Percentiles rank a stretch among this genome's conserved stretches.
Evolutionary conservation across 2,888 invertebrate genomes (phyloP).

Genomic region (Alcis repandata): DNA sequence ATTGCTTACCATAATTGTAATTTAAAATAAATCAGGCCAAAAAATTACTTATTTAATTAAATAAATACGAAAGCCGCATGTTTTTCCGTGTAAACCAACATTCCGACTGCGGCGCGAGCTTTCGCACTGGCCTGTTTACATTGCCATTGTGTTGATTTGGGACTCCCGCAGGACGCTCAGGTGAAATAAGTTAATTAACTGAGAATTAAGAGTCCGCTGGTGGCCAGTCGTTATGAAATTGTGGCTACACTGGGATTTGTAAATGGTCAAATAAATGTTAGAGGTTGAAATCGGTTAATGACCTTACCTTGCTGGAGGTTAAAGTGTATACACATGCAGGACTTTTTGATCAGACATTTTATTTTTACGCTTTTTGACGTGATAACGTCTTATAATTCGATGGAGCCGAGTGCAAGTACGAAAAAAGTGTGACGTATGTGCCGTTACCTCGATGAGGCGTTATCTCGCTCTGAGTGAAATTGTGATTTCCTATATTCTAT

Average conservation of each 20-base stretch:
- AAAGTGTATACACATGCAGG: too few relatives aligned
- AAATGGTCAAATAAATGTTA: slow-evolving; percentile 3
- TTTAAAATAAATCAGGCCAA: not conserved
- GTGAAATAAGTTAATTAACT: slow-evolving; percentile 39
- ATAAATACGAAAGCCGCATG: slow-evolving; percentile 1
- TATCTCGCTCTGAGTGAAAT: too few relatives aligned
- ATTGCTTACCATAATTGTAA: not conserved
- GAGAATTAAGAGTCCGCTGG: slow-evolving; percentile 31
- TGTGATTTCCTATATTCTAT: too few relatives aligned
- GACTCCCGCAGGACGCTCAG: slow-evolving; percentile 25
- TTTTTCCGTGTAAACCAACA: slow-evolving; percentile 10
- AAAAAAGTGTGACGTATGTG: too few relatives aligned
- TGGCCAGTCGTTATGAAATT: slow-evolving; percentile 27
- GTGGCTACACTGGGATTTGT: slow-evolving; percentile 18
- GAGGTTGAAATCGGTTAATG: not conserved
- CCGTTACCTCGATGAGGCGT: too few relatives aligned
- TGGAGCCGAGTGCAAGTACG: too few relatives aligned
- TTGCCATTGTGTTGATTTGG: slow-evolving; percentile 31
- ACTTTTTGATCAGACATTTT: too few relatives aligned
- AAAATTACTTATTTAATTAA: not conserved
- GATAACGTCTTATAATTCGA: too few relatives aligned
- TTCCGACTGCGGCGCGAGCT: slow-evolving; percentile 2
- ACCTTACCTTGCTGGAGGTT: too few relatives aligned
- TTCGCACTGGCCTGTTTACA: slow-evolving; percentile 8
- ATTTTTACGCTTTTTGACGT: too few relatives aligned